Evolutionary conservation across 2,888 invertebrate genomes (phyloP), one percentile per base, ranked within the genome.

Genomic region (Anoplius nigerrimus): DNA sequence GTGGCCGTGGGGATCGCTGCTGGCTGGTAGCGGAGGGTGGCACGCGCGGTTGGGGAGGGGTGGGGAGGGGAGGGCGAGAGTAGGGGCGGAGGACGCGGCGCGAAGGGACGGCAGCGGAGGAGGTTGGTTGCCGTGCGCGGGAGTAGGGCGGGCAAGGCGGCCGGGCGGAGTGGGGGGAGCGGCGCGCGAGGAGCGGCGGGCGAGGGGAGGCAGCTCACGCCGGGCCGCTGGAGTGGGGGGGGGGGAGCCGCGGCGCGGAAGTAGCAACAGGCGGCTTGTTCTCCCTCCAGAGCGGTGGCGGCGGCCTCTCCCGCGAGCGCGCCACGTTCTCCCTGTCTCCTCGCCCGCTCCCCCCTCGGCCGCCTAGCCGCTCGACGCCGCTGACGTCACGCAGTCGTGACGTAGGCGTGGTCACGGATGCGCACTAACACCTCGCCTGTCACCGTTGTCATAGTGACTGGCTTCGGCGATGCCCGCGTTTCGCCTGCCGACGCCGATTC

Each of bases 341-440:
- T 53, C 53, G 48, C 13, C n/a, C n/a, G 76, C 76, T 75, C 75
- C 71, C 75, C 74, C 80, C 69, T 71, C 82, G 82, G 84, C 80
- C 77, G 80, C 78, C 76, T n/a, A n/a, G 80, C 82, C 81, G 81
- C 69, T 76, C 78, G 80, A 66, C 66, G 72, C 69, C 76, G n/a
- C 78, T 86, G 86, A 87, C 87, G 87, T 87, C 87, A 86, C 83
- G 66, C 73, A 62, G 70, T 83, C 81, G 87, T 88, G 88, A 87
- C 88, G 88, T 87, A 88, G 88, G 88, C 88, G 88, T 88, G 88
- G 88, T 87, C 87, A 87, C 86, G 86, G 87, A 87, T 88, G 88
- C 88, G 88, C 87, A 87, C 87, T 84, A 86, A 86, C 88, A 88
- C 88, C 88, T 88, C 82, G 84, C 80, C 80, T 85, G 86, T 86